Base-by-base conservation (phyloP, 1,140 invertebrate genomes). In the Penaeus indicus region DNA sequence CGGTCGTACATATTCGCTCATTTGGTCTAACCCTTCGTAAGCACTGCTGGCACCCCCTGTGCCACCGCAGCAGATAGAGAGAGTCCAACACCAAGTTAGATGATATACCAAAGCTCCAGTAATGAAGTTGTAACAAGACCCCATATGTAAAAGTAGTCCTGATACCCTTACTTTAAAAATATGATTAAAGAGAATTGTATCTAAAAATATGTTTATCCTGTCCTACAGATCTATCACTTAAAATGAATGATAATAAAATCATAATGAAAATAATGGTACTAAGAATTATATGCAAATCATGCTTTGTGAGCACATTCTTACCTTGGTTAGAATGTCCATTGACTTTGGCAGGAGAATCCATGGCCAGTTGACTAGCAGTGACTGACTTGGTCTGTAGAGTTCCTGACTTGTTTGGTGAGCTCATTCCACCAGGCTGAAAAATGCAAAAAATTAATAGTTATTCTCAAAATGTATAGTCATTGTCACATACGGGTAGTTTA, bases 301-400 rank as follows among this genome's bases (percentile, higher is more conserved):
- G 21, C 27, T 83, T 32, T n/a, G 47, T 16, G 38, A 61, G 22
- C 62, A 62, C 47, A 38, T 21, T 54, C 85, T 81, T 80, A 90
- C 89, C 90, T 91, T 90, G 89, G 18, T 54, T 86, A 22, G 90
- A 90, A 84, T 92, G 91, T 62, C 90, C 90, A 64, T 91, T 92
- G 32, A 90, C 82, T 85, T 90, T 89, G 62, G 96, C 95, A 25
- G 96, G 96, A 60, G 96, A 96, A 92, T 97, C 96, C 2, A 96
- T 97, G 84, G 96, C 96, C 60, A 98, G 92, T 93, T 97, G 97
- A 19, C 97, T 97, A 75, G 97, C 97, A 1, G 97, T 97, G 3
- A 98, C 97, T 79, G 96, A 97, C 91, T 97, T 95, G 16, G 97
- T 97, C 93, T 97, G 97, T 86, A 98, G 94, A 13, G 97, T 97